phyloP scores from a whole-genome alignment of 2,797 vertebrate species.

The Eulemur rubriventer region DNA sequence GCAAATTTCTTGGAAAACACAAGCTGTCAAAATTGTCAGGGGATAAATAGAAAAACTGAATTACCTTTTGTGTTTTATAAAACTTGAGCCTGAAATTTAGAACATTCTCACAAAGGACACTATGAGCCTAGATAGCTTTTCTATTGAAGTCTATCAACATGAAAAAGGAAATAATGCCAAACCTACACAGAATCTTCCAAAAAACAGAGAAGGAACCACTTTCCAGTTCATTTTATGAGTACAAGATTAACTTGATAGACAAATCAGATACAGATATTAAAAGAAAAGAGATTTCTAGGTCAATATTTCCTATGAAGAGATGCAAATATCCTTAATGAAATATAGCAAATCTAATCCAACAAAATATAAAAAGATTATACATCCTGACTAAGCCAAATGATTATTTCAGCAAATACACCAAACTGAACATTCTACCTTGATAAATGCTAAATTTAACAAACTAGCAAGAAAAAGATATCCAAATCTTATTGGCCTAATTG shows the following conservation, averaged over 20 bases:
- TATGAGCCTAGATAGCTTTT: not conserved
- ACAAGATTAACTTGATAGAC: not conserved
- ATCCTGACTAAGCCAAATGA: not conserved
- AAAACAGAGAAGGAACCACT: not conserved
- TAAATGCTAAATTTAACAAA: not conserved
- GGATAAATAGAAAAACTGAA: not conserved
- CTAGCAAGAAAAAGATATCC: not conserved
- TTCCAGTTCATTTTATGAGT: not conserved
- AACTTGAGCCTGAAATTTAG: not conserved
- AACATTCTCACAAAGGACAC: not conserved
- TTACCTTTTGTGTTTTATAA: not conserved
- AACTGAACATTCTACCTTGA: not conserved
- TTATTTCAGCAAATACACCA: not conserved
- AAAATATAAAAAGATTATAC: not conserved
- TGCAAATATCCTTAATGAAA: not conserved
- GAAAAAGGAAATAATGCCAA: not conserved
- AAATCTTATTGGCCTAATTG: not conserved
- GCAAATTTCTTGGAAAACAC: not conserved
- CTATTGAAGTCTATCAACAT: not conserved
- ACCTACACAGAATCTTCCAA: not conserved
- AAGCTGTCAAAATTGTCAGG: not conserved
- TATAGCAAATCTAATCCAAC: not conserved
- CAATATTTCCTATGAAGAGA: not conserved
- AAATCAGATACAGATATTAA: not conserved
- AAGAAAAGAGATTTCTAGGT: not conserved